phyloP scores from a whole-genome alignment of 2,888 invertebrate species.

The Nemotelus pantherinus region DNA sequence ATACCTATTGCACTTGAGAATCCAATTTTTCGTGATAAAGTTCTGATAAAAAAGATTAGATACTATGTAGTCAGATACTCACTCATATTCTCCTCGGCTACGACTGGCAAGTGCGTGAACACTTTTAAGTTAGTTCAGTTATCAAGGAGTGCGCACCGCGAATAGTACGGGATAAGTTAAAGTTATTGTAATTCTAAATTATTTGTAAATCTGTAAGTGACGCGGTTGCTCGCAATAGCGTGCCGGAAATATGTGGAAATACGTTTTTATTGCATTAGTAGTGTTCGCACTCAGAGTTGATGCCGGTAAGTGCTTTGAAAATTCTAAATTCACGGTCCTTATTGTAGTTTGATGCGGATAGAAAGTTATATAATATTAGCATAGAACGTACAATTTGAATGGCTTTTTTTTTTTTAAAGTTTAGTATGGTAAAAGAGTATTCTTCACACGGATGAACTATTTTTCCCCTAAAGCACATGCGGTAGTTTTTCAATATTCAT shows the following conservation, averaged over 20 bases:
- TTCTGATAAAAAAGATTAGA: slow-evolving; percentile 34
- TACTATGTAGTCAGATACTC: background rate
- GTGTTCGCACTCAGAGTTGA: slow-evolving; percentile 20
- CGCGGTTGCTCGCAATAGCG: background rate
- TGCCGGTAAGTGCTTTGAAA: slow-evolving; percentile 24
- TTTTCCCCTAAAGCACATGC: too few species aligned
- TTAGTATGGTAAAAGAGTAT: too few species aligned
- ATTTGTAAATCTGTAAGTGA: background rate
- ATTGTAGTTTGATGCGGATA: too few species aligned
- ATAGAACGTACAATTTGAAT: too few species aligned
- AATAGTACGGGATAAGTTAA: background rate
- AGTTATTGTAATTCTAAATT: background rate
- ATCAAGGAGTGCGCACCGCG: slow-evolving; percentile 1
- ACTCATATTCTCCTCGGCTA: slow-evolving; percentile 16
- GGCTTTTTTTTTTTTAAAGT: too few species aligned
- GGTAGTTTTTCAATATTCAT: too few species aligned
- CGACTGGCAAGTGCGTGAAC: background rate
- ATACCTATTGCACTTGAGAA: slow-evolving; percentile 13
- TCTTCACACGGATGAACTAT: too few species aligned
- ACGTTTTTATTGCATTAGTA: slow-evolving; percentile 15
- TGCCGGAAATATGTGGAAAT: slow-evolving; percentile 8
- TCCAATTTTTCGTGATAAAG: slow-evolving; percentile 25
- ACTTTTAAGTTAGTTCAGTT: slow-evolving; percentile 7
- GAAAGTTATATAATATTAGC: too few species aligned
- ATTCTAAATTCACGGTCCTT: too few species aligned